phyloP scores from a whole-genome alignment of 2,888 invertebrate genomes.

The Melangyna quadrimaculata region DNA sequence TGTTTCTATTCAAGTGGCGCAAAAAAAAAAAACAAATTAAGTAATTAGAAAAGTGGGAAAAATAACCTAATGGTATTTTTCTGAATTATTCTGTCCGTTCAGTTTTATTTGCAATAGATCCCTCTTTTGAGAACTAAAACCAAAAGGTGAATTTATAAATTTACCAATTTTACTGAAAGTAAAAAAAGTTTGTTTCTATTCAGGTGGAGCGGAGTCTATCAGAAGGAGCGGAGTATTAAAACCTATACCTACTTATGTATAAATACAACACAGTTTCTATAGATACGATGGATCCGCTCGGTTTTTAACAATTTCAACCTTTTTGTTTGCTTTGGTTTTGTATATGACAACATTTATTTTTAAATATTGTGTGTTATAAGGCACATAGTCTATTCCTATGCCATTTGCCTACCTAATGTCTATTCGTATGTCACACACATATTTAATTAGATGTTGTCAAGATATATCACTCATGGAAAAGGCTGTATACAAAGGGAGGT shows the following conservation, averaged over 20 bases:
- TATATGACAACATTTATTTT: slow-evolving; percentile 57
- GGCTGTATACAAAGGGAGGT: background rate
- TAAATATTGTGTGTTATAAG: slow-evolving; percentile 48
- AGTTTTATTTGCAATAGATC: too few species aligned
- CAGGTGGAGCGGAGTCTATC: too few species aligned
- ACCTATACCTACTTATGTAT: too few species aligned
- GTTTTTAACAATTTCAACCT: slow-evolving; percentile 17
- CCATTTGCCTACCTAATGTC: slow-evolving; percentile 55
- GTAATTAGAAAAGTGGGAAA: too few species aligned
- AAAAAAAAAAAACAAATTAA: too few species aligned
- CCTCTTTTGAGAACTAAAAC: too few species aligned
- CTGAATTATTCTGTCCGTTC: too few species aligned
- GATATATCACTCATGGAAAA: slow-evolving; percentile 43
- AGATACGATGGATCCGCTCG: slow-evolving; percentile 37
- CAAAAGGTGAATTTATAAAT: too few species aligned
- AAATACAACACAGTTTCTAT: slow-evolving; percentile 7
- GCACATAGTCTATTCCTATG: slow-evolving; percentile 36
- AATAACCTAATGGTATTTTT: too few species aligned
- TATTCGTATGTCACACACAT: slow-evolving; percentile 47
- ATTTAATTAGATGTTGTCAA: slow-evolving; percentile 57
- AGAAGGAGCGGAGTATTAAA: background rate
- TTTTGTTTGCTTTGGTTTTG: slow-evolving; percentile 30
- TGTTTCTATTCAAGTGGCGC: too few species aligned
- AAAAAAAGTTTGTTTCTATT: too few species aligned
- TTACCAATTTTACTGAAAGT: too few species aligned